Evolutionary conservation across 2,113 vertebrate species (phyloP).

Genomic region (Onychostoma macrolepis): DNA sequence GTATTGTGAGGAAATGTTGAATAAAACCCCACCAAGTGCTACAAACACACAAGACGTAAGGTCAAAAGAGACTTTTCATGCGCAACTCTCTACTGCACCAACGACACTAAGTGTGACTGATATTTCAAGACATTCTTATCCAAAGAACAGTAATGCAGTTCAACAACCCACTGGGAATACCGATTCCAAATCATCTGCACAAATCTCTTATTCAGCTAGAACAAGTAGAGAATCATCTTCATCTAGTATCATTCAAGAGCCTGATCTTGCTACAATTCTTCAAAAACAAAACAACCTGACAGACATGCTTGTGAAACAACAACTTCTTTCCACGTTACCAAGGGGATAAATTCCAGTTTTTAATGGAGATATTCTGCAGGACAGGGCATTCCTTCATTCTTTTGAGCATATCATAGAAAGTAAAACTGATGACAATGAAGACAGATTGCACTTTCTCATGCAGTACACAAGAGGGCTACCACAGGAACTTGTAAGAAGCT

Average conservation of each 20-base stretch:
- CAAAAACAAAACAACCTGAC: slow-evolving; percentile 32
- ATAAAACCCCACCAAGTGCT: not conserved
- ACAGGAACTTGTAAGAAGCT: not conserved
- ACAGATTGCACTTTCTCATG: slow-evolving; percentile 14
- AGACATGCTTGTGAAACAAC: slow-evolving; percentile 29
- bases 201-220: not conserved
- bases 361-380: slow-evolving; percentile 1
- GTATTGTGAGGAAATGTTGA: slow-evolving; percentile 2
- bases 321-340: slow-evolving; percentile 12
- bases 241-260: slow-evolving; percentile 13
- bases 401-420: not conserved
- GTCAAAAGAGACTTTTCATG: not conserved
- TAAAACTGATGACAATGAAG: slow-evolving; percentile 7
- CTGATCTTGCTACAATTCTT: not conserved
- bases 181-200: not conserved
- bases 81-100: not conserved
- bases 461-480: slow-evolving; percentile 3
- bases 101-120: too few relatives aligned
- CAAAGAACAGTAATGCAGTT: not conserved
- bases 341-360: slow-evolving; percentile 3
- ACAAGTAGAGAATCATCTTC: not conserved
- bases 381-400: slow-evolving; percentile 23
- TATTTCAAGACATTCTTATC: not conserved
- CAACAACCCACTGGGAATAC: not conserved
- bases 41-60: not conserved